Evolutionary conservation across 1,140 invertebrate species (phyloP), one percentile per base, ranked within the genome.

Genomic region (Watersipora subatra): DNA sequence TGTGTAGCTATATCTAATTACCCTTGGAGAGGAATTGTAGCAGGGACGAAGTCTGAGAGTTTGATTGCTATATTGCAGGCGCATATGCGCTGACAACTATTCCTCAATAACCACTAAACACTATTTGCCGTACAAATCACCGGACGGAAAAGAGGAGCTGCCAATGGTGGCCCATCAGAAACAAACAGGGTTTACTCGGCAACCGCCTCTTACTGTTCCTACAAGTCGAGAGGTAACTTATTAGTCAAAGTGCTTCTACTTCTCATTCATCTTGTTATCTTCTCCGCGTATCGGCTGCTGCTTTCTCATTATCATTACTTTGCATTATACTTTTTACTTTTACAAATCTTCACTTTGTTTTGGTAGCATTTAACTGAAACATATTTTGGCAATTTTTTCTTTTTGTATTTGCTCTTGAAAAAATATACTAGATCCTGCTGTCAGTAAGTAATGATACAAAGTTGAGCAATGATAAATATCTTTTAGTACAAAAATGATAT

Each of bases 31-130:
- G n/a, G n/a, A n/a, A n/a, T n/a, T n/a, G n/a, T n/a, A n/a, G n/a
- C n/a, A n/a, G n/a, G n/a, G n/a, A n/a, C n/a, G n/a, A n/a, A n/a
- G n/a, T n/a, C n/a, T n/a, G n/a, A n/a, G n/a, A n/a, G n/a, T n/a
- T n/a, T n/a, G n/a, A n/a, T n/a, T n/a, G n/a, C n/a, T 67, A 26
- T 69, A 2, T 71, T 72, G 20, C 62, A 79, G 77, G n/a, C 66
- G 68, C 46, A 76, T 79, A 64, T 73, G 75, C 72, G 68, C 70
- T 25, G 68, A 70, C 28, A 79, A 79, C 68, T 79, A 79, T 65
- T 69, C 71, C 61, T 73, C 73, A 28, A 64, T 78, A n/a, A 77
- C 76, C 66, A 67, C 73, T 28, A 56, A 71, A 30, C 65, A 72
- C 30, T 79, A 70, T 62, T 71, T 71, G 61, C 73, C 73, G 17